Percentiles rank a stretch among this genome's conserved stretches.
phyloP scores from a whole-genome alignment of 2,888 invertebrate species.

The Drosophila algonquin region DNA sequence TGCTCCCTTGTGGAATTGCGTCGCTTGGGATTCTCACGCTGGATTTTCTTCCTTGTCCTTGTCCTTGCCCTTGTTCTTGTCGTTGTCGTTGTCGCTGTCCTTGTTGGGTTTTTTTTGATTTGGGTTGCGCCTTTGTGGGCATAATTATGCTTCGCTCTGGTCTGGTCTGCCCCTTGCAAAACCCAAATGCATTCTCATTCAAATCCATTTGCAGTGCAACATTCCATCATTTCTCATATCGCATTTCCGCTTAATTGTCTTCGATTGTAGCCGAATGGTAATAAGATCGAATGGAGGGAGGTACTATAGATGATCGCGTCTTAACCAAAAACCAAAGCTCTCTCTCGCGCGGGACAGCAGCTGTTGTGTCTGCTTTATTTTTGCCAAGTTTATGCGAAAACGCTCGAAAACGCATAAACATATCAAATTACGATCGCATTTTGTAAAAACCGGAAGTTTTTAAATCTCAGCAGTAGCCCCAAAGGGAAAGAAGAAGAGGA shows the following conservation, averaged over 20 bases:
- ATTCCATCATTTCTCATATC: constrained; percentile 59
- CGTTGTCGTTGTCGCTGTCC: constrained; percentile 21
- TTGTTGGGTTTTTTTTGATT: constrained; percentile 60
- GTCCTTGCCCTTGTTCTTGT: constrained; percentile 36
- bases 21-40: constrained; percentile 68
- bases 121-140: constrained; percentile 68
- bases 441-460: constrained; percentile 72
- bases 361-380: constrained; percentile 49
- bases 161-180: constrained; percentile 18
- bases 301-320: constrained; percentile 24
- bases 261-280: constrained; percentile 22
- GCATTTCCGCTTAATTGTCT: constrained; percentile 74
- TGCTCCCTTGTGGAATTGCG: constrained; percentile 52
- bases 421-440: constrained; percentile 66
- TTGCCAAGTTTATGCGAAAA: constrained; percentile 59
- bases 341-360: constrained; percentile 29
- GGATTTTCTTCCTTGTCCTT: constrained; percentile 27
- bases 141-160: constrained; percentile 47
- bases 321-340: constrained; percentile 22
- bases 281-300: constrained; percentile 12
- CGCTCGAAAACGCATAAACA: constrained; percentile 67
- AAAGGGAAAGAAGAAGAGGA: constrained; percentile 13
- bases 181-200: constrained; percentile 58
- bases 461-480: constrained; percentile 34
- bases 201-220: constrained; percentile 57